Base-by-base conservation (phyloP, 1,140 invertebrate species). In the Euwallacea fornicatus region DNA sequence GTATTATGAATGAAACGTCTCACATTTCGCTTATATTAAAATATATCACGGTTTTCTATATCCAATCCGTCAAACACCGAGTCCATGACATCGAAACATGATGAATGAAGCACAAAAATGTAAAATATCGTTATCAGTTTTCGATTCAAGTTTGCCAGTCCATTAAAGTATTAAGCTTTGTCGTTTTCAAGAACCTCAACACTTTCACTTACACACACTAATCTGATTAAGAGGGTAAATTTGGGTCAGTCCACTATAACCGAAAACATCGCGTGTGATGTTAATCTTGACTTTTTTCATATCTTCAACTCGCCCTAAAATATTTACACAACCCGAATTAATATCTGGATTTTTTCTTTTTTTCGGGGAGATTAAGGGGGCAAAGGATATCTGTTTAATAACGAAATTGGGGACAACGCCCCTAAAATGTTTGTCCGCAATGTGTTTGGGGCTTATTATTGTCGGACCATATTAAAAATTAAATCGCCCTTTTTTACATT, bases 251-350 rank as follows among this genome's bases (percentile, higher is more conserved):
- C 46, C 46, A 10, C 46, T 13, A 11, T 13, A 50, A 50, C 46
- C 46, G 13, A 50, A 50, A 50, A 10, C 46, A 50, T 50, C 46
- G 46, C 46, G 46, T 50, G 46, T 13, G 46, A 50, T 50, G 9
- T 13, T 50, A 50, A 50, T 50, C 46, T 50, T 10, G 46, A 50
- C 46, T 50, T 13, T 10, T 50, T 50, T 13, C 46, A 50, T 50
- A 50, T 50, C 46, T 13, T 3, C 46, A 50, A 50, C 9, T 50
- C 46, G 6, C 46, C 46, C 9, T 50, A 50, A 50, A 50, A 50
- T 50, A 50, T 50, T 50, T 50, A 50, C 7, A 50, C 7, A 50
- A 50, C 46, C 46, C 46, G 46, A 50, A 50, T 50, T 50, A 50
- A 50, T 13, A 50, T 50, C 46, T 50, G 46, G 46, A 50, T 6